Conservation (phyloP, 2,888 invertebrate species). For the Liodrosophila aerea region DNA sequence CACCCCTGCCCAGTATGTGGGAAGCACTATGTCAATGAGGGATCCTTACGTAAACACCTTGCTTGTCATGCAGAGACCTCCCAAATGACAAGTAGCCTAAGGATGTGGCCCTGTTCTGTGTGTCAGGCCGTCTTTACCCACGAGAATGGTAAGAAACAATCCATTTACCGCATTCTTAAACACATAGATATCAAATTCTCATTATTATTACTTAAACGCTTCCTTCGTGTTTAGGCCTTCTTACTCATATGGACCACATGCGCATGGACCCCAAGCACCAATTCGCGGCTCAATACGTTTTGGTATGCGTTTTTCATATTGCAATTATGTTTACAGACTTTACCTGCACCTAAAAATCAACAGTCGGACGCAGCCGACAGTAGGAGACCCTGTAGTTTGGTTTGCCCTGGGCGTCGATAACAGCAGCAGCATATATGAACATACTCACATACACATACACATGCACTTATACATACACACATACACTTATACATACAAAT, state of each 20-base stretch:
- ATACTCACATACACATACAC: no score
- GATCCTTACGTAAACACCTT: slow-evolving; percentile 94
- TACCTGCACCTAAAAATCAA: no score
- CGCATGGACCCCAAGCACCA: slow-evolving; percentile 98
- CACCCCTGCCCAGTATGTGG: slow-evolving; percentile 97
- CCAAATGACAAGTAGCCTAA: slow-evolving; percentile 91
- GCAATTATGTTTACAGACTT: no score
- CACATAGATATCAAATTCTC: no score
- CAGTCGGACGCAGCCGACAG: no score
- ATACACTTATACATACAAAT: no score
- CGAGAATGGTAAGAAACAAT: slow-evolving; percentile 89
- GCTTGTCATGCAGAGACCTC: slow-evolving; percentile 96
- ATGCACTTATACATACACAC: no score
- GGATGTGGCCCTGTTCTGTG: slow-evolving; percentile 98
- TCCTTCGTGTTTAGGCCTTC: slow-evolving; percentile 86
- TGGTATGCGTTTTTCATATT: no score
- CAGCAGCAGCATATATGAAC: no score
- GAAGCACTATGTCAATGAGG: slow-evolving; percentile 97
- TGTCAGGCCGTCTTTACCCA: slow-evolving; percentile 97
- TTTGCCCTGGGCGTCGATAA: no score
- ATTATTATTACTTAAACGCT: no score
- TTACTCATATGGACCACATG: slow-evolving; percentile 98
- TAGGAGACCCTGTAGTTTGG: no score
- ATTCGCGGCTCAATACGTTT: slow-evolving; percentile 96
- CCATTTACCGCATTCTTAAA: slow-evolving; percentile 15